A percentile compares a stretch with the other conserved stretches of the same genome.
phyloP scores from a whole-genome alignment of 2,888 invertebrate genomes.

The Eilema caniola region DNA sequence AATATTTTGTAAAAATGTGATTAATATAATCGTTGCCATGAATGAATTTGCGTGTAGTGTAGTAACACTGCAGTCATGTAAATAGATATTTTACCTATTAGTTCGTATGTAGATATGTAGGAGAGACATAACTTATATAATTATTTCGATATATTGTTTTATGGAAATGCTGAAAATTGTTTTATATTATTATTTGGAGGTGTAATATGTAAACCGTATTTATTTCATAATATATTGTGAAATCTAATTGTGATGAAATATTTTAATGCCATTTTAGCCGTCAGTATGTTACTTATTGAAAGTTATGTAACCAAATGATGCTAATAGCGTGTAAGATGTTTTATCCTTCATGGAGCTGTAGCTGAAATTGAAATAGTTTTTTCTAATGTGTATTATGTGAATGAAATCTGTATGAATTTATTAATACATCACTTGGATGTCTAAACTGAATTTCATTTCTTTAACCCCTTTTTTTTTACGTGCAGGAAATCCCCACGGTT shows the following conservation, averaged over 20 bases:
- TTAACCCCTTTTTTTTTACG: neutral
- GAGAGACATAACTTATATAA: conserved; percentile 57
- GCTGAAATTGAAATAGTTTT: conserved; percentile 66
- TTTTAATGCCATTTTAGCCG: conserved; percentile 84
- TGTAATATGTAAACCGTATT: conserved; percentile 57
- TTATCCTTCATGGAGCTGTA: conserved; percentile 79
- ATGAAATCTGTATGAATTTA: conserved; percentile 83
- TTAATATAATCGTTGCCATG: conserved; percentile 60
- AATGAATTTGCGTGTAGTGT: conserved; percentile 52
- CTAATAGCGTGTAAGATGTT: conserved; percentile 81
- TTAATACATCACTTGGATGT: conserved; percentile 84
- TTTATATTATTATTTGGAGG: conserved; percentile 46
- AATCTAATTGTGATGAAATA: conserved; percentile 81
- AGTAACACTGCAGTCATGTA: conserved; percentile 61
- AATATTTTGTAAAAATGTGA: conserved; percentile 51
- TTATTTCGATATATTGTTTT: conserved; percentile 51
- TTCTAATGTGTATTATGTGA: conserved; percentile 82
- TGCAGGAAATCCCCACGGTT: no score
- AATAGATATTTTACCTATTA: conserved; percentile 64
- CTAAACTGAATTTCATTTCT: conserved; percentile 56
- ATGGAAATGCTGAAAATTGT: conserved; percentile 43
- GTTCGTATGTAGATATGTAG: conserved; percentile 53
- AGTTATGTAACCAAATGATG: conserved; percentile 85
- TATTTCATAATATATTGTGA: conserved; percentile 72
- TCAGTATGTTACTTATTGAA: conserved; percentile 80